These are phyloP conservation scores for Cremastobaeus sp. DNA, from an alignment of 2,888 invertebrate species.

Conservation along the genomic window DNA sequence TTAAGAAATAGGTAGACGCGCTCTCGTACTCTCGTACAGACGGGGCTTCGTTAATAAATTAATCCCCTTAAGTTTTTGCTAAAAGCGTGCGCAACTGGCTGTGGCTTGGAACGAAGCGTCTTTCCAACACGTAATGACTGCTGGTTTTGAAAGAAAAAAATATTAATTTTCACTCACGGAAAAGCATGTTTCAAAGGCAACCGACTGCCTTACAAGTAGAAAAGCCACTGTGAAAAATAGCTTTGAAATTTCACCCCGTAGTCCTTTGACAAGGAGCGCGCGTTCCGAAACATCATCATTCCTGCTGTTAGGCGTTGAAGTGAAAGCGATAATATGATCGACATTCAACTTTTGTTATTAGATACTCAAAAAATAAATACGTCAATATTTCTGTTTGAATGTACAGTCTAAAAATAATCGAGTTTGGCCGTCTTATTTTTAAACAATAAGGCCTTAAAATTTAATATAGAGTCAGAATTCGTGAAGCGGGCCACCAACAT, in stretches of 20 bases:
- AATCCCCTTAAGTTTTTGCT: slow-evolving; percentile 51
- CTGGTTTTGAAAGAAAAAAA: slow-evolving; percentile 58
- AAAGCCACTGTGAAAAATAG: slow-evolving; percentile 53
- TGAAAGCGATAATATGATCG: slow-evolving; percentile 51
- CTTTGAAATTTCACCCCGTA: slow-evolving; percentile 54
- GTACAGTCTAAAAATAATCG: no score
- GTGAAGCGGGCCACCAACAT: no score
- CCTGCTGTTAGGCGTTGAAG: slow-evolving; percentile 18
- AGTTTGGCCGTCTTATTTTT: no score
- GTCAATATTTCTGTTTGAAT: slow-evolving; percentile 1
- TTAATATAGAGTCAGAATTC: no score
- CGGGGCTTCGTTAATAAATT: slow-evolving; percentile 57
- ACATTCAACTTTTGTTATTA: slow-evolving; percentile 48
- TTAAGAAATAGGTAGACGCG: slow-evolving; percentile 36
- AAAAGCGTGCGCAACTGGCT: slow-evolving; percentile 41
- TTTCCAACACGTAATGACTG: slow-evolving; percentile 54
- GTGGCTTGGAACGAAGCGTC: slow-evolving; percentile 39
- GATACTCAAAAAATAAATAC: slow-evolving; percentile 25
- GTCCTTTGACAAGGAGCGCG: slow-evolving; percentile 48
- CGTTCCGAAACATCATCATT: slow-evolving; percentile 32
- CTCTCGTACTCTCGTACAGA: slow-evolving; percentile 34
- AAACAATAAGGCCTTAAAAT: no score
- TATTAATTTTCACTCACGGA: slow-evolving; percentile 57
- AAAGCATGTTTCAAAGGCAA: slow-evolving; percentile 54
- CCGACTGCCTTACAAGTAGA: slow-evolving; percentile 51